Percentiles rank a stretch among this genome's conserved stretches.
phyloP scores from a whole-genome alignment of 2,113 vertebrate species.

The Brachirus orientalis region DNA sequence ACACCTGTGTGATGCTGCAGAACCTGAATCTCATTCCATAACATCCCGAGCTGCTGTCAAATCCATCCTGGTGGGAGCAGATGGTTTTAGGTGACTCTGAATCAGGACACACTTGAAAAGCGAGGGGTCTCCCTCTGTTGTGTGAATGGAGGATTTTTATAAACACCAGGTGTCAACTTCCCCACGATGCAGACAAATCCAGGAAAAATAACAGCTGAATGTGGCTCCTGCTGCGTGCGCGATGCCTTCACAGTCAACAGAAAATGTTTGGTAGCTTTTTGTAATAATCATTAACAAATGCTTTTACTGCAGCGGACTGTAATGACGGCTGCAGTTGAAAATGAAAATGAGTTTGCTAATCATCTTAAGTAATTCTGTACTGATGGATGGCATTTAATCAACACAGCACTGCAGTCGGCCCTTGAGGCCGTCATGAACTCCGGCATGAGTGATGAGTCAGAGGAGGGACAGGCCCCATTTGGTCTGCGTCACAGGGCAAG shows the following conservation, averaged over 20 bases:
- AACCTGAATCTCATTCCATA: neutral
- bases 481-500: conserved; percentile 17
- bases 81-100: conserved; percentile 34
- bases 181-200: neutral
- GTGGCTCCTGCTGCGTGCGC: neutral
- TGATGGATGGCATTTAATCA: conserved; percentile 36
- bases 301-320: conserved; percentile 3
- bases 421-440: conserved; percentile 35
- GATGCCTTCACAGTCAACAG: conserved; percentile 3
- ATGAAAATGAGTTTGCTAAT: conserved; percentile 38
- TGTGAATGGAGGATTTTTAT: conserved; percentile 27
- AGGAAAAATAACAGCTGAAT: neutral
- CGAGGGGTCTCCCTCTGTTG: conserved; percentile 29
- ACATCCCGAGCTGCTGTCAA: conserved; percentile 5
- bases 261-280: neutral
- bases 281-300: neutral
- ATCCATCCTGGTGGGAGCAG: conserved; percentile 35
- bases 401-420: conserved; percentile 11
- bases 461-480: conserved; percentile 21
- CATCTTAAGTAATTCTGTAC: conserved; percentile 43
- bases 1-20: conserved; percentile 10
- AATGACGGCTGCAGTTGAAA: conserved; percentile 17
- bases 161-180: conserved; percentile 29
- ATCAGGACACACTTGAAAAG: conserved; percentile 8
- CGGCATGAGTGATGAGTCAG: conserved; percentile 33